phyloP scores from a whole-genome alignment of 2,113 vertebrate genomes.

The Sinocyclocheilus anshuiensis region DNA sequence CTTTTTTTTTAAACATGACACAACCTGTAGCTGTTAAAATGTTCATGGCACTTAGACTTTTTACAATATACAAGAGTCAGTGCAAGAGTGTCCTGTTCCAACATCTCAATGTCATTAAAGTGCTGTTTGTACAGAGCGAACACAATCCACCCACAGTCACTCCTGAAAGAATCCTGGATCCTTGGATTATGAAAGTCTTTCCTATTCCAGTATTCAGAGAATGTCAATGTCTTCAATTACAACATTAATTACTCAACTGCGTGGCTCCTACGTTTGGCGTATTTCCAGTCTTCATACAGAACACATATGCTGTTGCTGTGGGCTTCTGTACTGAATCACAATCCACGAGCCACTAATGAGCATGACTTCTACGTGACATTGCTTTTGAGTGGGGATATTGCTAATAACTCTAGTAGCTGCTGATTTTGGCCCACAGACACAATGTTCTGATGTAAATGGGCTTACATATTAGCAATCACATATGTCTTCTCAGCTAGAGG shows the following conservation, averaged over 20 bases:
- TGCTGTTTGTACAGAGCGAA: slow-evolving; percentile 1
- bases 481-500: not conserved
- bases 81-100: not conserved
- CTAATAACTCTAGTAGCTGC: not conserved
- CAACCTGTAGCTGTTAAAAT: not conserved
- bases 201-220: not conserved
- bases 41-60: not conserved
- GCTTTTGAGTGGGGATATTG: not conserved
- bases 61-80: not conserved
- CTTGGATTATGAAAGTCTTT: not conserved
- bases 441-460: not conserved
- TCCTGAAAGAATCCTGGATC: not conserved
- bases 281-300: not conserved
- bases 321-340: not conserved
- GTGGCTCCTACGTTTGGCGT: not conserved
- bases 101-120: not conserved
- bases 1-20: not conserved
- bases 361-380: slow-evolving; percentile 24
- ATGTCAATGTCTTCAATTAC: not conserved
- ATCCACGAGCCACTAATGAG: not conserved
- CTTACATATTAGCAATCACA: not conserved
- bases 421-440: not conserved
- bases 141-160: slow-evolving; percentile 2
- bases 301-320: not conserved
- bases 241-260: not conserved